phyloP scores from a whole-genome alignment of 2,888 invertebrate genomes.

The Amiota mariae region DNA sequence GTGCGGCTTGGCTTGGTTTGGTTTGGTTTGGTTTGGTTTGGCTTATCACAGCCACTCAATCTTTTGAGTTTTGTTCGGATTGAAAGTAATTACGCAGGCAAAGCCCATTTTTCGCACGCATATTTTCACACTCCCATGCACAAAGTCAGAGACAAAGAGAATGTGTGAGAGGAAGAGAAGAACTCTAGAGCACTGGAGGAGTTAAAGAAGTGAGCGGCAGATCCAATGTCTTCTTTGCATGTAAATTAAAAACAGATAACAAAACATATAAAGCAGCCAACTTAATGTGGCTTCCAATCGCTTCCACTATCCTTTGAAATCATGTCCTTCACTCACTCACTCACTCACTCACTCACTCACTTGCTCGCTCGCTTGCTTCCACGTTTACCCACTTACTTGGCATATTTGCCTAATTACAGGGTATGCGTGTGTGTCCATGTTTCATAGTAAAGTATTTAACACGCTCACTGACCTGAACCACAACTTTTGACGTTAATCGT shows the following conservation, averaged over 20 bases:
- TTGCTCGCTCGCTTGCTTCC: neutral
- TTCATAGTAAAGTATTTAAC: conserved; percentile 10
- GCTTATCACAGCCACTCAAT: conserved; percentile 61
- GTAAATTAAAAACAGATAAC: conserved; percentile 44
- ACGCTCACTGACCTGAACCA: conserved; percentile 13
- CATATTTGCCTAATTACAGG: conserved; percentile 60
- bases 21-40: neutral
- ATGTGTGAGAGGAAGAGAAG: too few relatives aligned
- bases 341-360: neutral
- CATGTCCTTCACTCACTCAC: neutral
- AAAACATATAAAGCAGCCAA: conserved; percentile 5
- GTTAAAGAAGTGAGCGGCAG: neutral
- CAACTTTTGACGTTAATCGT: conserved; percentile 3
- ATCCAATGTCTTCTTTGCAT: neutral
- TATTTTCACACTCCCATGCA: conserved; percentile 59
- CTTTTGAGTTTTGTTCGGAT: conserved; percentile 62
- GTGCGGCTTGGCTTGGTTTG: neutral
- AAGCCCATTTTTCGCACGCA: conserved; percentile 72
- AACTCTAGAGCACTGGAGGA: too few relatives aligned
- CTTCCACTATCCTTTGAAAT: conserved; percentile 40
- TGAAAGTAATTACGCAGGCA: conserved; percentile 68
- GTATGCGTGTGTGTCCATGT: conserved; percentile 46
- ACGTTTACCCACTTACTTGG: neutral
- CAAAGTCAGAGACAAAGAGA: neutral
- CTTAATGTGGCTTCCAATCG: neutral